phyloP scores from a whole-genome alignment of 2,113 vertebrate genomes.

The Pseudois nayaur region DNA sequence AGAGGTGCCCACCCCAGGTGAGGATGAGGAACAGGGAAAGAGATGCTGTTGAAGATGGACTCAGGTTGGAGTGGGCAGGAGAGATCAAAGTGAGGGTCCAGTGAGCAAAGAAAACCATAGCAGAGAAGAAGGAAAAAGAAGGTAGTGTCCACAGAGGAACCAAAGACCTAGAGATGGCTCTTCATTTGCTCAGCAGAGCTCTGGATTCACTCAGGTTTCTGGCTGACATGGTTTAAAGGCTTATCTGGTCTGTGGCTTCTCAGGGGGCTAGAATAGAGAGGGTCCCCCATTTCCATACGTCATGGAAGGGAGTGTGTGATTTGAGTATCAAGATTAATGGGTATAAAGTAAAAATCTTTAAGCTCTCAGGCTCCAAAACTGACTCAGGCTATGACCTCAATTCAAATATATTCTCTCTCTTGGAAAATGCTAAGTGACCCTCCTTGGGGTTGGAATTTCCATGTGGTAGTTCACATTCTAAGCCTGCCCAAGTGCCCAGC shows the following conservation, averaged over 20 bases:
- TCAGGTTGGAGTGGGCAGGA: not conserved
- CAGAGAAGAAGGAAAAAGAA: not conserved
- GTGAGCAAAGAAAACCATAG: not conserved
- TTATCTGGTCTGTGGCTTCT: not conserved
- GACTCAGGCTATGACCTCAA: not conserved
- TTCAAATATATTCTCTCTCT: not conserved
- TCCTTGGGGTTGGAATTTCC: not conserved
- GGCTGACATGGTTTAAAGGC: too few relatives aligned
- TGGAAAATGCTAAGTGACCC: not conserved
- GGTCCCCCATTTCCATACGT: not conserved
- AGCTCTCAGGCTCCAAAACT: not conserved
- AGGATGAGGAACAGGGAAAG: not conserved
- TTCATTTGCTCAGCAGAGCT: not conserved
- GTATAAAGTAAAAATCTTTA: not conserved
- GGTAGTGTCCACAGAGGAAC: not conserved
- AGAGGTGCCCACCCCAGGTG: not conserved
- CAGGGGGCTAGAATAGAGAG: fast-evolving
- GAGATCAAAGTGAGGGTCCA: not conserved
- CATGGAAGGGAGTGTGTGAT: not conserved
- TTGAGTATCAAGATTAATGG: not conserved
- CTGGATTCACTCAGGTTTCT: not conserved
- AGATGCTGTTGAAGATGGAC: not conserved
- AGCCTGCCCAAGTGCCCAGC: too few relatives aligned
- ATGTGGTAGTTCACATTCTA: not conserved
- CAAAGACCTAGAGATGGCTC: not conserved